Base-by-base conservation (phyloP, 1,140 invertebrate genomes). In the Drosophila leontia region DNA sequence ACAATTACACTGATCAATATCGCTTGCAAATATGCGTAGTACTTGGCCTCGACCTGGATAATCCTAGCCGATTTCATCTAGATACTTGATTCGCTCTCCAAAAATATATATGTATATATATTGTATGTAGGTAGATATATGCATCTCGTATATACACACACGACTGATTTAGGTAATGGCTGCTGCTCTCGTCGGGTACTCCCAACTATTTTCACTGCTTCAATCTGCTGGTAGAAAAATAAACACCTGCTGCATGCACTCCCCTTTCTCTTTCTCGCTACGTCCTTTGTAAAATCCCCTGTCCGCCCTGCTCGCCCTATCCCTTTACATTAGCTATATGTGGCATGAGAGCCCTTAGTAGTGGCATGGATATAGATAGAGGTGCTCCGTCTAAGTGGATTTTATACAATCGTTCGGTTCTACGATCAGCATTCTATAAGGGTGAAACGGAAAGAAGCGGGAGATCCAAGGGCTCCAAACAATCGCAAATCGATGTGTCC, bases 211-310 rank as follows among this genome's bases (percentile, higher is more conserved):
- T 74, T 65, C 69, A 80, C 65, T 75, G 60, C 78, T 51, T 87
- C 78, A 62, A 85, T 88, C 75, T 74, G 53, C 78, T 71, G 84
- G 77, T 87, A 86, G 77, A 87, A 87, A 87, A 87, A 87, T 87
- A 87, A 84, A 80, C 77, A 60, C 63, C 56, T 74, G 62, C 61
- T 62, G 62, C 57, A 59, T 55, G 42, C 61, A 48, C 51, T 58
- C 51, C 45, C 44, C 44, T 44, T 39, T 42, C 55, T 53, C 6
- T 47, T 7, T 23, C 29, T 29, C 29, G 59, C 41, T 50, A 35
- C 17, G 44, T 53, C 23, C 35, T 41, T 65, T 69, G 51, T 69
- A 59, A 75, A 44, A 57, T 53, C 55, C 63, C 50, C 35, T 29
- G 26, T 44, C 44, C 34, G n/a, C 17, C 48, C 50, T 60, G 61